A percentile compares a stretch with the other conserved stretches of the same genome.
Evolutionary conservation across 2,113 vertebrate genomes (phyloP).

Genomic region (Ameiurus melas): DNA sequence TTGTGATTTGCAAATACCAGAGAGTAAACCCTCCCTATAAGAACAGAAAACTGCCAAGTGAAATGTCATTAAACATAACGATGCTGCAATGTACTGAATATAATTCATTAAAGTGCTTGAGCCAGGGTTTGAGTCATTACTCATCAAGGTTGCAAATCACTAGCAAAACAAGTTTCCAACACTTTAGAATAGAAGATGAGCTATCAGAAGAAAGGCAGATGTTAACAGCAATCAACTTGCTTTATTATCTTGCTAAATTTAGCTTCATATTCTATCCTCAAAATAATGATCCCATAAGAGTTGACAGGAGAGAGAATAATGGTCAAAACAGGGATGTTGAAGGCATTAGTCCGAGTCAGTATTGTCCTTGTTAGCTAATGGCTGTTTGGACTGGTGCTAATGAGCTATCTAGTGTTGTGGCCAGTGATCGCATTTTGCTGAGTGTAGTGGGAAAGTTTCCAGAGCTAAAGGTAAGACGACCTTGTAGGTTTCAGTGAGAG

Average conservation of each 20-base stretch:
- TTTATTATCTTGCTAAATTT: slow-evolving; percentile 28
- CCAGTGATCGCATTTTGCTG: not conserved
- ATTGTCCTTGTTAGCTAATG: slow-evolving; percentile 46
- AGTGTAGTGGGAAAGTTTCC: slow-evolving; percentile 20
- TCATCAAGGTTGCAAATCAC: slow-evolving; percentile 9
- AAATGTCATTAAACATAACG: not conserved
- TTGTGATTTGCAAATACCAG: not conserved
- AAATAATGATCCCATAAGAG: slow-evolving; percentile 36
- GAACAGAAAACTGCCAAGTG: not conserved
- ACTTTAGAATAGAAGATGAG: not conserved
- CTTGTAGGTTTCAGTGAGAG: slow-evolving; percentile 1
- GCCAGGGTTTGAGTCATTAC: not conserved
- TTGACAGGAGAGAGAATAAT: slow-evolving; percentile 38
- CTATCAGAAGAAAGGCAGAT: not conserved
- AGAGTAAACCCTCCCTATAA: not conserved
- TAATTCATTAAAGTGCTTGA: not conserved
- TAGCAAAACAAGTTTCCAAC: not conserved
- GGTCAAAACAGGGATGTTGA: not conserved
- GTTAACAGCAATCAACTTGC: slow-evolving; percentile 1
- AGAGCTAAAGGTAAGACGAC: slow-evolving; percentile 23
- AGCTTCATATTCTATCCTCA: not conserved
- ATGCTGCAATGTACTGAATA: not conserved
- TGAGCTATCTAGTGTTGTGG: slow-evolving; percentile 26
- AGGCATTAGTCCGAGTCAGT: slow-evolving; percentile 27
- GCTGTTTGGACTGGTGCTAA: slow-evolving; percentile 31